Evolutionary conservation across 2,888 invertebrate genomes (phyloP).

Genomic region (Iphiclides podalirius): DNA sequence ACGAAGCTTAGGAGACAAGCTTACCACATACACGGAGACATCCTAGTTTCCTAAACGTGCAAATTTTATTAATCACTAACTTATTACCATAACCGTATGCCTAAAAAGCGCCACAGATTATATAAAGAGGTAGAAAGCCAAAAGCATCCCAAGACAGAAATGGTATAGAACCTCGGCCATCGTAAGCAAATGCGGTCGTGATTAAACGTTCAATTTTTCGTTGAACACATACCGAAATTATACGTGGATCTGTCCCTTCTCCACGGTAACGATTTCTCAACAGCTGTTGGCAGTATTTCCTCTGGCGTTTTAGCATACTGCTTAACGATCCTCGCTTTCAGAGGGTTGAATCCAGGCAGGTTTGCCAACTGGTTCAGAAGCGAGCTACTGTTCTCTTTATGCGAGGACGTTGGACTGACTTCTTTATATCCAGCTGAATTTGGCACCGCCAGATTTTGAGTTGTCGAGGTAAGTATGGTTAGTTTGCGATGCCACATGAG

Average conservation of each 20-base stretch:
- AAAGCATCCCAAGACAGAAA: constrained; percentile 26
- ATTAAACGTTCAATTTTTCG: constrained; percentile 43
- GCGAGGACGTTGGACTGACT: constrained; percentile 78
- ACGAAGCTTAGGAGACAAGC: constrained; percentile 14
- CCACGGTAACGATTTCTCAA: constrained; percentile 93
- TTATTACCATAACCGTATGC: constrained; percentile 18
- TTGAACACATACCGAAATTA: constrained; percentile 84
- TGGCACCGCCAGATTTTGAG: constrained; percentile 63
- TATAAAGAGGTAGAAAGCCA: constrained; percentile 15
- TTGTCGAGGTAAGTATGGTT: constrained; percentile 41
- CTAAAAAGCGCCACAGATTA: constrained; percentile 17
- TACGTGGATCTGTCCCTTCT: constrained; percentile 87
- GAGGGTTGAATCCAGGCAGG: constrained; percentile 84
- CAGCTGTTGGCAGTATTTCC: constrained; percentile 85
- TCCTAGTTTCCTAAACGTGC: constrained; percentile 3
- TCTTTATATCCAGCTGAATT: constrained; percentile 72
- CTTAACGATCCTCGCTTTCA: constrained; percentile 85
- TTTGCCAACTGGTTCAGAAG: constrained; percentile 85
- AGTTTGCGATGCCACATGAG: constrained; percentile 74
- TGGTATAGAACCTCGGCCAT: constrained; percentile 52
- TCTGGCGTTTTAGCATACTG: constrained; percentile 82
- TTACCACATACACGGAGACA: constrained; percentile 13
- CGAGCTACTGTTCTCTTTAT: constrained; percentile 84
- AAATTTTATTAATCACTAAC: constrained; percentile 2
- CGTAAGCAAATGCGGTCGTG: constrained; percentile 46